Evolutionary conservation across 2,113 vertebrate genomes (phyloP), one percentile per base, ranked within the genome.

Genomic region (Tichodroma muraria): DNA sequence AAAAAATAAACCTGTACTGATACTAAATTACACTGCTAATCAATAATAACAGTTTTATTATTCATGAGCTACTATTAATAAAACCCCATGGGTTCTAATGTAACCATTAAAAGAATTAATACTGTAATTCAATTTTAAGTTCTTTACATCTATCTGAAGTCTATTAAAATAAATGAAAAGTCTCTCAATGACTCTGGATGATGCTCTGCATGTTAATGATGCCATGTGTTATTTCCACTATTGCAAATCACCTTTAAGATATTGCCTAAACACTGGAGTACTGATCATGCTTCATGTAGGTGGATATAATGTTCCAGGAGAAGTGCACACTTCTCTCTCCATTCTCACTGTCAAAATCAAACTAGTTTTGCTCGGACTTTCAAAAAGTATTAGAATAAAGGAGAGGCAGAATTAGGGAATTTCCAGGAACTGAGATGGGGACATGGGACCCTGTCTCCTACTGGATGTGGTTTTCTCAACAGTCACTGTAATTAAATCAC

Each of bases 111-210:
- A 93, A 88, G 56, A 91, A 96, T 90, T 95, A 94, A 92, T 86
- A 90, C 30, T 75, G 56, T 78, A 94, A 96, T 96, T 96, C 93
- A 90, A 93, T 96, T 96, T 93, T 92, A 90, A 96, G 56, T 89
- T 86, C 80, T 88, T 96, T 94, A 94, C 83, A 84, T 81, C 52
- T 83, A 88, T 56, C 72, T 90, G 24, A 88, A 90, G 83, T 95
- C 90, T 86, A 95, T 95, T 92, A 94, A 91, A 96, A 94, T 88
- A 94, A 96, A 96, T 90, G 92, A 93, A 94, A 96, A 96, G 53
- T 56, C 82, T 95, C 80, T 80, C 90, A 86, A 88, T 84, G 88
- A 75, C 82, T 92, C 72, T 40, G 56, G 72, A 38, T 60, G 80
- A 90, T 86, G 64, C 72, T 84, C 72, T 92, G 76, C 88, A 80